Base-by-base conservation (phyloP, 2,797 vertebrate genomes). In the Syngnathus rostellatus region DNA sequence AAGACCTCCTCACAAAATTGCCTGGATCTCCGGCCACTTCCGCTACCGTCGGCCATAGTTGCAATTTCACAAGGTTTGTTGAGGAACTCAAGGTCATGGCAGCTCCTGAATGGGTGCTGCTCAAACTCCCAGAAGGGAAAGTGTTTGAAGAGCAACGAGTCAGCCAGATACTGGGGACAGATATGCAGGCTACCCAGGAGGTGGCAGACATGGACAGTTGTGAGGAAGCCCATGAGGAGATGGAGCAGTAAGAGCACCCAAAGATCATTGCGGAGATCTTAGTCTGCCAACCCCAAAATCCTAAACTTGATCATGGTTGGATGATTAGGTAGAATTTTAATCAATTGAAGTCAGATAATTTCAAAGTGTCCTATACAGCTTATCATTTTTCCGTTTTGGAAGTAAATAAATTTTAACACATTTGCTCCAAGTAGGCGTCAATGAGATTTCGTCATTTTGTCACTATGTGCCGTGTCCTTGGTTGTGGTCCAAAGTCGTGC, bases 81-180 rank as follows among this genome's bases (percentile, higher is more conserved):
- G 68, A 72, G 6, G 71, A 75, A 64, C 38, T 81, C 23, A 63
- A 48, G 55, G 62, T n/a, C 0, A 60, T 77, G 62, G 41, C 17
- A 0, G 53, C 66, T 40, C 77, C 79, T 0, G 81, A 83, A 6
- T 0, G 73, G 50, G 5, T 45, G 0, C 0, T 68, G 37, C n/a
- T 61, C 21, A 59, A 17, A 2, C 21, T 25, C 11, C 64, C 17
- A 3, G 72, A 72, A 17, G 65, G 61, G 17, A 23, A 8, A 16
- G 4, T 11, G 0, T 0, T 12, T 16, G 60, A 64, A 8, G 43
- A 54, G 43, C 43, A 17, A 38, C 9, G 8, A 2, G 9, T 1
- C 10, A 19, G 16, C 12, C 41, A 19, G 1, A 43, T 25, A 1
- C 17, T 41, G 59, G 21, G 1, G 10, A 62, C 41, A 48, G 9